Evolutionary conservation across 2,113 vertebrate genomes (phyloP).

Genomic region (Pelecanoides urinatrix): DNA sequence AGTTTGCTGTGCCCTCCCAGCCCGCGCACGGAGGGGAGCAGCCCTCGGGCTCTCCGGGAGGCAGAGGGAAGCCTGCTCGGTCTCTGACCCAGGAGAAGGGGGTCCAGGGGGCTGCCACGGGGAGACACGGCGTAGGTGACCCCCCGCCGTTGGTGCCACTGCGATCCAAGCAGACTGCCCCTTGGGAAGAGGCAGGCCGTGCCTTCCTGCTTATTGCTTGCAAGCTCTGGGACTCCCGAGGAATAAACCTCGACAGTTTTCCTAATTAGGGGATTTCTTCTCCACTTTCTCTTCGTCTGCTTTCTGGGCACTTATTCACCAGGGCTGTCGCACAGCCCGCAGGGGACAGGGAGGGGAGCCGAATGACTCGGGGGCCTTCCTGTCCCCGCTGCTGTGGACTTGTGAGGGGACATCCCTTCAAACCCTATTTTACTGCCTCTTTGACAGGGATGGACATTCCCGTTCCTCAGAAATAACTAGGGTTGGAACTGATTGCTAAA

Average conservation of each 20-base stretch:
- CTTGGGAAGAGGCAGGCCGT: neutral
- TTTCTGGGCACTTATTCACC: neutral
- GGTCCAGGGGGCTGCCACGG: no score
- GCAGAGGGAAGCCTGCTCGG: neutral
- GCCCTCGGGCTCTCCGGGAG: neutral
- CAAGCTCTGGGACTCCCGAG: neutral
- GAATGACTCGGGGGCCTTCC: neutral
- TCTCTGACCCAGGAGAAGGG: neutral
- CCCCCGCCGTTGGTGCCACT: neutral
- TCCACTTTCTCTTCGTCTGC: neutral
- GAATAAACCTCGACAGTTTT: neutral
- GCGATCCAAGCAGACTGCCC: neutral
- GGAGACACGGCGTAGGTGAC: fast-evolving
- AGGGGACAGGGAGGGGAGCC: neutral
- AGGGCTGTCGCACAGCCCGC: neutral
- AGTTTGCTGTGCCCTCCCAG: neutral
- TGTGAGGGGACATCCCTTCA: neutral
- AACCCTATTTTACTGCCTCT: neutral
- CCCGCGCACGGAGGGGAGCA: no score
- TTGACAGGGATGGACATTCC: neutral
- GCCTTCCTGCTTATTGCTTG: neutral
- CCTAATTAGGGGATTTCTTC: neutral
- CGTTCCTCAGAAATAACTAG: neutral
- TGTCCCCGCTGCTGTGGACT: neutral
- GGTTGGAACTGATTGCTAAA: neutral